Conservation (phyloP, 2,113 vertebrate genomes). For the Sorex araneus region DNA sequence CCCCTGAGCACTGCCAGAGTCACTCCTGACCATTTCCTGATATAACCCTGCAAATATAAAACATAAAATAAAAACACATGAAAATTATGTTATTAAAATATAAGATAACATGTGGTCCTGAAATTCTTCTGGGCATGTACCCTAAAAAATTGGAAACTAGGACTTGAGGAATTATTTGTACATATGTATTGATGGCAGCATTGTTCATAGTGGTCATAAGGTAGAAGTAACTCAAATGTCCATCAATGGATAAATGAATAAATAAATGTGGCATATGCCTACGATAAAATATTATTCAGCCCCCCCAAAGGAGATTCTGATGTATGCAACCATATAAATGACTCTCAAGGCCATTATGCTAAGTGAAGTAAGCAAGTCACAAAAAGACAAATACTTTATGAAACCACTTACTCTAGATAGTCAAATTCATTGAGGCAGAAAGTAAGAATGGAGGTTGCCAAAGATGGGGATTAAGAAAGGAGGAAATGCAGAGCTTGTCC, state of each 20-base stretch:
- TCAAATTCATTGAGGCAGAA: constrained; percentile 25
- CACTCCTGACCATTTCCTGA: no score
- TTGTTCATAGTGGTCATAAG: not conserved
- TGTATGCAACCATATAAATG: not conserved
- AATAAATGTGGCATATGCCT: not conserved
- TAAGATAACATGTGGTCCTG: constrained; percentile 19
- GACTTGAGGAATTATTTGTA: constrained; percentile 20
- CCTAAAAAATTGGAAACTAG: constrained; percentile 17
- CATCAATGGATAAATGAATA: not conserved
- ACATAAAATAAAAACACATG: not conserved
- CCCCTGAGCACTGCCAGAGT: no score
- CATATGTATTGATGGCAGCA: not conserved
- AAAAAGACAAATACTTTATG: not conserved
- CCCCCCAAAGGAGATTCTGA: constrained; percentile 19
- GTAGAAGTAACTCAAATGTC: not conserved
- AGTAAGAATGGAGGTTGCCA: not conserved
- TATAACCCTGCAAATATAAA: no score
- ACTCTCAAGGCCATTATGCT: not conserved
- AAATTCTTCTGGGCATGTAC: constrained; percentile 23
- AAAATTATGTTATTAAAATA: constrained; percentile 68
- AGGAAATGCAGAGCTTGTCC: not conserved
- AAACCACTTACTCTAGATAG: not conserved
- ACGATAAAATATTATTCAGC: constrained; percentile 41
- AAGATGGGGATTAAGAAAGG: not conserved
- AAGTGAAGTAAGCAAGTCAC: constrained; percentile 17